Conservation (phyloP, 2,113 vertebrate genomes). For the Pipa parva region DNA sequence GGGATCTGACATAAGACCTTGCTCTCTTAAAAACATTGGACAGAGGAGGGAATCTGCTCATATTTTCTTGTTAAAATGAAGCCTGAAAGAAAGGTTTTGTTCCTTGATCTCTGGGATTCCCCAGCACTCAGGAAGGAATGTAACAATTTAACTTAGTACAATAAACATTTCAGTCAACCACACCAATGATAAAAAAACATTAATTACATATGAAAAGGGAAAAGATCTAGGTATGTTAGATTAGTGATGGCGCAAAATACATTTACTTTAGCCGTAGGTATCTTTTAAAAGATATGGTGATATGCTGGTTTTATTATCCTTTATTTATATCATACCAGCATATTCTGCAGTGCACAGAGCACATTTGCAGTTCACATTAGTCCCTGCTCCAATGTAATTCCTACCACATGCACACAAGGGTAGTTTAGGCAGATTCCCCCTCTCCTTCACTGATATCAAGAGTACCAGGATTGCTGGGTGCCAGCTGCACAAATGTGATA, state of each 20-base stretch:
- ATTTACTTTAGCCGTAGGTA: too few relatives aligned
- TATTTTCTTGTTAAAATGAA: conserved; percentile 29
- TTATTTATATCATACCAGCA: too few relatives aligned
- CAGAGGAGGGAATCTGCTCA: conserved; percentile 41
- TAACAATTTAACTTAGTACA: background rate
- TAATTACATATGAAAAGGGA: background rate
- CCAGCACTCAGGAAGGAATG: conserved; percentile 30
- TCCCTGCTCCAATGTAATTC: too few relatives aligned
- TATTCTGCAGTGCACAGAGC: too few relatives aligned
- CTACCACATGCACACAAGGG: too few relatives aligned
- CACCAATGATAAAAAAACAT: conserved; percentile 14
- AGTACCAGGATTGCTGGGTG: too few relatives aligned
- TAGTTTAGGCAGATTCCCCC: too few relatives aligned
- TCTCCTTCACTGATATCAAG: too few relatives aligned
- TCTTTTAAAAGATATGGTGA: too few relatives aligned
- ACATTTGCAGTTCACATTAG: too few relatives aligned
- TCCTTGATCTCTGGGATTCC: conserved; percentile 31
- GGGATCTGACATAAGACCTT: conserved; percentile 1
- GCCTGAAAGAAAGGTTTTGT: conserved; percentile 22
- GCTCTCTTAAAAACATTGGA: conserved; percentile 20
- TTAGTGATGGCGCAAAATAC: background rate
- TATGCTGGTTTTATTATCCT: too few relatives aligned
- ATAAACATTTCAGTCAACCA: conserved; percentile 2
- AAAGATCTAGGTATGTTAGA: background rate
- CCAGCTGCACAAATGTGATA: too few relatives aligned